Base-by-base conservation (phyloP, 2,888 invertebrate species). In the Ophion costatus region DNA sequence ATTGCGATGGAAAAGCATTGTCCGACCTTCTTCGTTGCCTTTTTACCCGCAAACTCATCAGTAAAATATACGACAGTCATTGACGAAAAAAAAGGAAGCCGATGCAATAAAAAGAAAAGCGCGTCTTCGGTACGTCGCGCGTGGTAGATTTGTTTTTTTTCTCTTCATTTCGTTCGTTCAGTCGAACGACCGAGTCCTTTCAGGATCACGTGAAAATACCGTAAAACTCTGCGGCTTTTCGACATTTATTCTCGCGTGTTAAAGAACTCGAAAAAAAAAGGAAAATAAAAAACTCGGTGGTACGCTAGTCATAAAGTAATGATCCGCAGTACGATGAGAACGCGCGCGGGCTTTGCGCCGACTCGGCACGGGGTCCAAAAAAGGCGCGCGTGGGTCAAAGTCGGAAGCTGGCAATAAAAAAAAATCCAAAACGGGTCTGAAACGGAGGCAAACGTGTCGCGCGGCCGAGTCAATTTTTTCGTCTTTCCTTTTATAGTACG, bases 171-270 rank as follows among this genome's bases (percentile, higher is more conserved):
- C 14, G 45, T 74, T 71, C 59, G 51, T 45, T 59, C 56, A 38
- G 66, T 61, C 67, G 63, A 20, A 38, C 45, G 67, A n/a, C 29
- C 67, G 29, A 59, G n/a, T 45, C 45, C 67, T 20, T 79, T 74
- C 29, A 61, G 67, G 51, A 67, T 82, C 63, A 73, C 63, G 69
- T 77, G 85, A 82, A 78, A 85, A 80, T 77, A 82, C 80, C 80
- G 85, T 80, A 85, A 85, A 85, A 71, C 45, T 71, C 79, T 80
- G 82, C 45, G 82, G 84, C 76, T 82, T 79, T 38, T 71, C 71
- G 61, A 64, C 64, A 70, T 75, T 83, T 80, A 42, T 64, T 71
- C 75, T 59, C 75, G 74, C 84, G 84, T 76, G 71, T 73, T 75
- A 66, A 66, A 38, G 29, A 80, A 74, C 22, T 80, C 57, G 57